Percentiles rank a stretch among this genome's conserved stretches.
These are phyloP conservation scores for Pluvialis apricaria DNA, from an alignment of 2,113 vertebrate species.

Conservation along the genomic window DNA sequence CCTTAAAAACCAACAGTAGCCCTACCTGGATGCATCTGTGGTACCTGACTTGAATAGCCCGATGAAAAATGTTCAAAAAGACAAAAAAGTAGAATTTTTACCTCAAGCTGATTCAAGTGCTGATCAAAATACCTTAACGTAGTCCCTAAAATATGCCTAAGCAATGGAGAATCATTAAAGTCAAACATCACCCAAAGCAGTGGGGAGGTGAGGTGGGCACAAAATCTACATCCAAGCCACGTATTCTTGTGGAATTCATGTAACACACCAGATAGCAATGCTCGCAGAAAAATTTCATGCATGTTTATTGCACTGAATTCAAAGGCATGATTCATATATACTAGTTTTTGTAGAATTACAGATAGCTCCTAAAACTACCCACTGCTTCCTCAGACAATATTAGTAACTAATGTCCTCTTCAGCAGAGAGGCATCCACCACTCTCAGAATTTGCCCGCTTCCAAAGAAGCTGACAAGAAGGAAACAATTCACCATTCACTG, in stretches of 20 bases:
- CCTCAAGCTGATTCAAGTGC: neutral
- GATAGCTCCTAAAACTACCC: neutral
- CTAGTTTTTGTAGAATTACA: neutral
- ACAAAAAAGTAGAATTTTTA: neutral
- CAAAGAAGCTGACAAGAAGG: neutral
- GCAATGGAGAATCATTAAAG: neutral
- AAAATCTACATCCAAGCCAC: neutral
- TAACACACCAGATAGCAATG: neutral
- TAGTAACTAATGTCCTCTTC: neutral
- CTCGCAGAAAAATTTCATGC: neutral
- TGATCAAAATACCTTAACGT: neutral
- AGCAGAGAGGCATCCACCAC: neutral
- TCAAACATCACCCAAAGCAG: neutral
- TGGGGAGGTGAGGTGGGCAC: accelerated
- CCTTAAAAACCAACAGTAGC: neutral
- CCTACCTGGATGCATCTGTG: neutral
- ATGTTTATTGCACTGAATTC: neutral
- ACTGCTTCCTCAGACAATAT: neutral
- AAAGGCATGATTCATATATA: neutral
- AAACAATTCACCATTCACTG: neutral
- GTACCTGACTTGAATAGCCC: neutral
- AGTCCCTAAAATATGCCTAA: neutral
- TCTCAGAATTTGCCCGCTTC: neutral
- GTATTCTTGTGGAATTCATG: neutral
- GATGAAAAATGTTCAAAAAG: neutral